A percentile compares a stretch with the other conserved stretches of the same genome.
Conservation (phyloP, 1,140 invertebrate genomes). For the Megathymus violae region DNA sequence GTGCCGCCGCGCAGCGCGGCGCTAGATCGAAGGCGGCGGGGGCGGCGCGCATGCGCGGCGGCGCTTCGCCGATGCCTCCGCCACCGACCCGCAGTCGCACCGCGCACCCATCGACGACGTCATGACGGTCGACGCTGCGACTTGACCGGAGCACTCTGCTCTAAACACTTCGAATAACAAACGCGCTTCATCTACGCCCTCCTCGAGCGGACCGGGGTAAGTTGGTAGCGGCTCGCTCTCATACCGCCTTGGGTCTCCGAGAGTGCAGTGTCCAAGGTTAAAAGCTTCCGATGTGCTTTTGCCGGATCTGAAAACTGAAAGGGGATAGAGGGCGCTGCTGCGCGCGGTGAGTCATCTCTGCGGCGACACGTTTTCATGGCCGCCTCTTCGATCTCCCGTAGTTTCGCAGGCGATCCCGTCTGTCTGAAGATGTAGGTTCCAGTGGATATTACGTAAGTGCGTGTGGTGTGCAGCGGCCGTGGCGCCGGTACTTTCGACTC, state of each 20-base stretch:
- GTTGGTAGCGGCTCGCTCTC: constrained; percentile 50
- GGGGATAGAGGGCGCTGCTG: constrained; percentile 69
- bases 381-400: constrained; percentile 70
- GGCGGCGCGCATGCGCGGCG: constrained; percentile 63
- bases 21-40: constrained; percentile 73
- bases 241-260: constrained; percentile 28
- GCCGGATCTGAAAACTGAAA: constrained; percentile 49
- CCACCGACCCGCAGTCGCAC: constrained; percentile 72
- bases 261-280: constrained; percentile 61
- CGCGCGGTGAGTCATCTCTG: constrained; percentile 77
- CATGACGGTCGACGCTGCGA: constrained; percentile 72
- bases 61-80: constrained; percentile 52
- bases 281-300: constrained; percentile 57
- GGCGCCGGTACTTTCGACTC: constrained; percentile 71
- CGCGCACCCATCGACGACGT: constrained; percentile 69
- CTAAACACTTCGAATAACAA: constrained; percentile 61
- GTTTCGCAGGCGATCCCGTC: constrained; percentile 48
- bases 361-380: constrained; percentile 78
- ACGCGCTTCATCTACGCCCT: constrained; percentile 54
- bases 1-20: constrained; percentile 54
- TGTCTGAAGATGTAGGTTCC: constrained; percentile 67
- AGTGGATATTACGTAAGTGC: constrained; percentile 76
- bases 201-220: constrained; percentile 66
- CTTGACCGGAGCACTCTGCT: constrained; percentile 71
- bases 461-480: constrained; percentile 70